Percentiles rank a stretch among this genome's conserved stretches.
phyloP scores from a whole-genome alignment of 2,113 vertebrate species.

The Baryphthengus martii region DNA sequence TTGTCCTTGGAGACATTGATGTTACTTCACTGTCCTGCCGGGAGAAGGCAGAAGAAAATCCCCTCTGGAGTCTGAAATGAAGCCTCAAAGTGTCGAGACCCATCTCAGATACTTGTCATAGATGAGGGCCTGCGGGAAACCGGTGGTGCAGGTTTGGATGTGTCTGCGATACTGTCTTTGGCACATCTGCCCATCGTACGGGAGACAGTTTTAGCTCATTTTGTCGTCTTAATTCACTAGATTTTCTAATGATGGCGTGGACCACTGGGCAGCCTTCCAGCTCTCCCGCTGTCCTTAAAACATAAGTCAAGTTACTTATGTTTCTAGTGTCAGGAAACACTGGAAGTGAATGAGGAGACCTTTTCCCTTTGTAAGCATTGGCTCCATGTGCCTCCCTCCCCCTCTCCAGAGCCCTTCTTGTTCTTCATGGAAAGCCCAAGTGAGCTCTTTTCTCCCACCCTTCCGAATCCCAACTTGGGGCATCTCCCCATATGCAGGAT shows the following conservation, averaged over 20 bases:
- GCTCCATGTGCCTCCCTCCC: not conserved
- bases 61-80: not conserved
- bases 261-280: not conserved
- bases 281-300: not conserved
- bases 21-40: not conserved
- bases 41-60: not conserved
- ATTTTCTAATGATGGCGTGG: not conserved
- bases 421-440: not conserved
- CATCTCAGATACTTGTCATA: not conserved
- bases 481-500: not conserved
- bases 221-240: not conserved
- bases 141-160: not conserved
- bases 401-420: not conserved
- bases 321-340: not conserved
- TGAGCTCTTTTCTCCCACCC: not conserved
- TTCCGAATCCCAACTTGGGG: not conserved
- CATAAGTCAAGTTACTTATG: not conserved
- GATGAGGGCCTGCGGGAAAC: not conserved
- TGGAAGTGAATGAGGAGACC: not conserved
- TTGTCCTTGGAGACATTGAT: not conserved
- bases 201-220: not conserved
- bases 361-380: not conserved
- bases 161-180: not conserved
- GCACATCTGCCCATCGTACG: not conserved
- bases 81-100: not conserved